Conservation (phyloP, 1,140 invertebrate species). For the Drosophila kepulauana region DNA sequence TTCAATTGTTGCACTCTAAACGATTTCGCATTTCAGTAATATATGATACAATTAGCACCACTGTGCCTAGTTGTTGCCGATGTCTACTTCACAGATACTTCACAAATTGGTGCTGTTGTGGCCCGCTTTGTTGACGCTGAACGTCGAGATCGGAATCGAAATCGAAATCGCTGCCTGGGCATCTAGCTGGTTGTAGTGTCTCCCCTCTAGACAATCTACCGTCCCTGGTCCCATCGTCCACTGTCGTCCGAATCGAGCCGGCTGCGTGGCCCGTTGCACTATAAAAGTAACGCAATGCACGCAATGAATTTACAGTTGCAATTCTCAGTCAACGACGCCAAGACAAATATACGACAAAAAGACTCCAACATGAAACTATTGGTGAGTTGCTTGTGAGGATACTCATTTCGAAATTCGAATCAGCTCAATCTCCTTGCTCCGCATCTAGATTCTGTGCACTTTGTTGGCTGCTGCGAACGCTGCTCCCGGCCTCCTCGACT, state of each 20-base stretch:
- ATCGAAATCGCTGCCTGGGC: conserved; percentile 53
- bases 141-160: conserved; percentile 63
- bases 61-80: conserved; percentile 23
- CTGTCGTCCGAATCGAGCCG: conserved; percentile 30
- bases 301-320: conserved; percentile 75
- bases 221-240: conserved; percentile 42
- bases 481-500: conserved; percentile 58
- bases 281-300: conserved; percentile 76
- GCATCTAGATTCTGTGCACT: conserved; percentile 59
- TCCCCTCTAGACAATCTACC: conserved; percentile 49
- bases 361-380: conserved; percentile 69
- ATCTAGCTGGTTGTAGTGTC: conserved; percentile 13
- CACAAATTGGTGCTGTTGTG: conserved; percentile 78
- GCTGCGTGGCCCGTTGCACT: conserved; percentile 34
- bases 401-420: not conserved
- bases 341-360: conserved; percentile 33
- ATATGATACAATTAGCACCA: not conserved
- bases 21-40: no score
- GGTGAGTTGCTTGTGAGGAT: conserved; percentile 53
- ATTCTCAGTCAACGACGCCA: conserved; percentile 55
- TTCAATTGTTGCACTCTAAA: no score
- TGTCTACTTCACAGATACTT: conserved; percentile 68
- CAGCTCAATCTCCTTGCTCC: not conserved
- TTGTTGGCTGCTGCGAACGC: conserved; percentile 69
- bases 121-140: conserved; percentile 73